These are phyloP conservation scores for Penelope pileata DNA, from an alignment of 2,113 vertebrate genomes.

Conservation along the genomic window DNA sequence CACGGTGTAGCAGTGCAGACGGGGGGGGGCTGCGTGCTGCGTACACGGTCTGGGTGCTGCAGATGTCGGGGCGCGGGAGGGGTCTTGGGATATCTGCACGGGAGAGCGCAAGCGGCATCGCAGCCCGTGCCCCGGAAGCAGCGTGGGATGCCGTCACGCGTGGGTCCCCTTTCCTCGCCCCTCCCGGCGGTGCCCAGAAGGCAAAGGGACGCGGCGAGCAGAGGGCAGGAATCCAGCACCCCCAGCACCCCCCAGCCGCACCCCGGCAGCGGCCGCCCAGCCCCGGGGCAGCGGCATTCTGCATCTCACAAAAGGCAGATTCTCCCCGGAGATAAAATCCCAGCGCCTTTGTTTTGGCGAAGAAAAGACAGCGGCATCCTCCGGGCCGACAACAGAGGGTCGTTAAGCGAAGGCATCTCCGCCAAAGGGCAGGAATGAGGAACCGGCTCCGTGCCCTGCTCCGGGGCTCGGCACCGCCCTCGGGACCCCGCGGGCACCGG, in stretches of 20 bases:
- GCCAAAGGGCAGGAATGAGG: not conserved
- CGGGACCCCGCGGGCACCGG: not conserved
- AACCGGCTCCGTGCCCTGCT: not conserved
- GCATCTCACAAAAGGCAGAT: constrained; percentile 38
- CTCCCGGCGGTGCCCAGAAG: too few relatives aligned
- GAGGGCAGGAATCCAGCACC: not conserved
- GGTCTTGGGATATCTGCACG: accelerated
- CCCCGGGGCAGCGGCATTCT: not conserved
- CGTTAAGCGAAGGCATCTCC: constrained; percentile 11
- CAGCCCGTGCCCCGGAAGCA: not conserved
- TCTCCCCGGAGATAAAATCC: constrained; percentile 46
- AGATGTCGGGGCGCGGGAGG: too few relatives aligned
- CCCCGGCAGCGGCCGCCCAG: not conserved
- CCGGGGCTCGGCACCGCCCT: not conserved
- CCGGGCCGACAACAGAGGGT: not conserved
- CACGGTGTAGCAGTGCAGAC: not conserved
- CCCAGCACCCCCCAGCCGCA: not conserved
- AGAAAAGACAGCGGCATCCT: constrained; percentile 27
- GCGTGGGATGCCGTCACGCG: accelerated
- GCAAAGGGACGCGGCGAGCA: not conserved
- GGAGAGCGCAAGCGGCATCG: not conserved
- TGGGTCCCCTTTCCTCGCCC: not conserved
- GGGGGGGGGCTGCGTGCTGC: accelerated
- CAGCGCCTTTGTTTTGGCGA: constrained; percentile 23
- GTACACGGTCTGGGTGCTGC: not conserved